phyloP scores from a whole-genome alignment of 1,140 invertebrate species.

The Spodoptera litura region DNA sequence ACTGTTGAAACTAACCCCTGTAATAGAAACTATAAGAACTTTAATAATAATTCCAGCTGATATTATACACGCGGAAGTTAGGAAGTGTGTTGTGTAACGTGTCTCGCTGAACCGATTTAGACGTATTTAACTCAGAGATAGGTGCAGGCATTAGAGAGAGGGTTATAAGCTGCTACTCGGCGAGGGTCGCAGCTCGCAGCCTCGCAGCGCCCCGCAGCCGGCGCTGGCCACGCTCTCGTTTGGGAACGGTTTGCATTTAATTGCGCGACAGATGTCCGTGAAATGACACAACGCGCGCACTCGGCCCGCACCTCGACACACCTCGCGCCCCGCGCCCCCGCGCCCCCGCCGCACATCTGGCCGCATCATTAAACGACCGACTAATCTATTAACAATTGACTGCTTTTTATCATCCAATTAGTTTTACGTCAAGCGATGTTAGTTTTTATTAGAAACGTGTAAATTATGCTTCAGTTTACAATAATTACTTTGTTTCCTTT shows the following conservation, averaged over 20 bases:
- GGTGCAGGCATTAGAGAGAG: too few relatives aligned
- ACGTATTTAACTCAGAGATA: too few relatives aligned
- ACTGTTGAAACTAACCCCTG: too few relatives aligned
- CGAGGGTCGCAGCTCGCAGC: too few relatives aligned
- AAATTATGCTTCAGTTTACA: neutral
- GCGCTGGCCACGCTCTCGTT: too few relatives aligned
- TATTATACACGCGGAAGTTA: too few relatives aligned
- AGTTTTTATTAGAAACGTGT: slow-evolving; percentile 31
- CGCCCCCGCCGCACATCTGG: slow-evolving; percentile 2
- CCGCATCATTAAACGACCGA: slow-evolving; percentile 42
- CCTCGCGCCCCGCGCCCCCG: neutral
- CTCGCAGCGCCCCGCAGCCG: too few relatives aligned
- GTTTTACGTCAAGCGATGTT: slow-evolving; percentile 23
- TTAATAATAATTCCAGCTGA: too few relatives aligned
- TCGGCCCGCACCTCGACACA: neutral
- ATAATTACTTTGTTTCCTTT: neutral
- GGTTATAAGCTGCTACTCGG: too few relatives aligned
- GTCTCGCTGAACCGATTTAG: too few relatives aligned
- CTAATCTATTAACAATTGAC: slow-evolving; percentile 45
- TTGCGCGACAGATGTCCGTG: slow-evolving; percentile 50
- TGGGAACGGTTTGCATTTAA: slow-evolving; percentile 44
- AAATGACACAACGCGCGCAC: slow-evolving; percentile 45
- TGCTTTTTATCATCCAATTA: slow-evolving; percentile 39
- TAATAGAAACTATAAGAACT: too few relatives aligned
- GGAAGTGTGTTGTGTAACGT: too few relatives aligned